Conservation (phyloP, 2,888 invertebrate species). For the Oeneis ivallda region DNA sequence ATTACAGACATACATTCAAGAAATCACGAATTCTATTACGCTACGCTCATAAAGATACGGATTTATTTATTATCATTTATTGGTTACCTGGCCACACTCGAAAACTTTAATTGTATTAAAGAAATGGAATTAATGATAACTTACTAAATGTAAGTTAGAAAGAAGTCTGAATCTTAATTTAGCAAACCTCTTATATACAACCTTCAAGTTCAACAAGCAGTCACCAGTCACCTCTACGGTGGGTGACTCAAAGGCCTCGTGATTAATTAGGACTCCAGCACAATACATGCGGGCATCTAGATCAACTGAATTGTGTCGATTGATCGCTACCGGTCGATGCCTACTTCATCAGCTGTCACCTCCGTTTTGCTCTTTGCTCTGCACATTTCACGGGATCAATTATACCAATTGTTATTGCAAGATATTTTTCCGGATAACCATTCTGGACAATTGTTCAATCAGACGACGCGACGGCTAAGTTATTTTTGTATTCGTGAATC, state of each 20-base stretch:
- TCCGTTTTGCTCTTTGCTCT: conserved; percentile 32
- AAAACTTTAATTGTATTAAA: too few relatives aligned
- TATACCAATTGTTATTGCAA: conserved; percentile 46
- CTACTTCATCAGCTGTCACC: conserved; percentile 52
- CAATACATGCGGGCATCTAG: conserved; percentile 43
- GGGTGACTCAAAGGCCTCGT: conserved; percentile 40
- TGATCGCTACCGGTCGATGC: conserved; percentile 50
- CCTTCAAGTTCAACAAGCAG: not conserved
- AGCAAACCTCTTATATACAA: not conserved
- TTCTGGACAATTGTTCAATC: not conserved
- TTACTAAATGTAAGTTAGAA: not conserved
- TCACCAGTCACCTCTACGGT: not conserved
- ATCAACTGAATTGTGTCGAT: conserved; percentile 50
- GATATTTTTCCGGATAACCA: conserved; percentile 1
- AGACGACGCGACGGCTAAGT: too few relatives aligned
- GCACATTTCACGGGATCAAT: conserved; percentile 43
- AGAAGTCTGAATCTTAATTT: not conserved
- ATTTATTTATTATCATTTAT: too few relatives aligned
- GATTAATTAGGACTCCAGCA: conserved; percentile 39
- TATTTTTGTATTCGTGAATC: too few relatives aligned
- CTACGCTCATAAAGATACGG: too few relatives aligned
- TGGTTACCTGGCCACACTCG: too few relatives aligned
- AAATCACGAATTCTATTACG: too few relatives aligned
- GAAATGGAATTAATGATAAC: too few relatives aligned
- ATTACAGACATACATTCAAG: too few relatives aligned